Evolutionary conservation across 1,140 invertebrate species (phyloP).

Genomic region (Zaprionus capensis): DNA sequence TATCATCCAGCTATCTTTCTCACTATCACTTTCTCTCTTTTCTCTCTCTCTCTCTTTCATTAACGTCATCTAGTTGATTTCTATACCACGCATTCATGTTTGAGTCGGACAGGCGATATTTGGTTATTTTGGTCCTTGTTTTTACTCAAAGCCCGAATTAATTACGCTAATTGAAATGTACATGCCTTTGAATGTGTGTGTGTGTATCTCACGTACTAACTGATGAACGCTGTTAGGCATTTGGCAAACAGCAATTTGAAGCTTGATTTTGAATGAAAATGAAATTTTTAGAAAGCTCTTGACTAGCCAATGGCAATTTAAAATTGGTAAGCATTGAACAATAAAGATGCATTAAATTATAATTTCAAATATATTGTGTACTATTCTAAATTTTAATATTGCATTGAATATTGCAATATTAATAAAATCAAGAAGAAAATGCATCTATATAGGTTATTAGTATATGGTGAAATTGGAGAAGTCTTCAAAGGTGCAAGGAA

Average conservation of each 20-base stretch:
- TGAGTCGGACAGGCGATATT: conserved; percentile 6
- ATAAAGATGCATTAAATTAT: neutral
- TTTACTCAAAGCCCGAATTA: conserved; percentile 34
- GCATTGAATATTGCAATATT: too few species aligned
- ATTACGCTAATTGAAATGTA: conserved; percentile 54
- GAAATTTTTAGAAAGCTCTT: neutral
- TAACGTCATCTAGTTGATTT: neutral
- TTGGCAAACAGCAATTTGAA: neutral
- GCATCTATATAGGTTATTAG: too few species aligned
- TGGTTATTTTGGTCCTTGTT: conserved; percentile 35
- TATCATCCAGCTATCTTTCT: neutral
- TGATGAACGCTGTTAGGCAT: neutral
- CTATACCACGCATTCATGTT: conserved; percentile 6
- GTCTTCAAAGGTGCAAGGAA: too few species aligned
- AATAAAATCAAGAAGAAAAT: too few species aligned
- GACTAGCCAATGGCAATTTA: neutral
- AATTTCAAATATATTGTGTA: too few species aligned
- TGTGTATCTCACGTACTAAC: neutral
- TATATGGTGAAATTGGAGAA: too few species aligned
- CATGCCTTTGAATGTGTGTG: neutral
- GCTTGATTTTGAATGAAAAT: neutral
- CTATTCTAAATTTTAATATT: too few species aligned
- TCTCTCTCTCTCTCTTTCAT: neutral
- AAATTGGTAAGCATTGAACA: neutral
- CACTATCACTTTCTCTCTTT: neutral